Evolutionary conservation across 2,113 vertebrate species (phyloP), one percentile per base, ranked within the genome.

Genomic region (Tilapia sparmanii): DNA sequence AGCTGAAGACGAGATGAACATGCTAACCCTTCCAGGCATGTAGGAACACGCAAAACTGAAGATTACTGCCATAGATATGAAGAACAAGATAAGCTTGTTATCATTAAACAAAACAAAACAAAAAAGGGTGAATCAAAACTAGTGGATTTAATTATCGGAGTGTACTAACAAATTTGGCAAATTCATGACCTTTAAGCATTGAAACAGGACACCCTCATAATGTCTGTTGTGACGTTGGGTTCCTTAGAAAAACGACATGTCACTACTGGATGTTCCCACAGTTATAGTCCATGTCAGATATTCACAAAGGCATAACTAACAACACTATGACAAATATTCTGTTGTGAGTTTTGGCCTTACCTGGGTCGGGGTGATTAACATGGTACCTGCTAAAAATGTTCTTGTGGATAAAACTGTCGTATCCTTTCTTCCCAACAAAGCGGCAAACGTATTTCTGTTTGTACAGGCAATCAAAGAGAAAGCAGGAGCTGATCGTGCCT

Each of bases 381-480:
- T 95, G 82, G 40, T 97, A 97, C 33, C 93, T 95, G 2, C 94
- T 90, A 22, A 98, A 97, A 3, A 98, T 92, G 0, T 91, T 66
- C 2, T 87, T 91, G 31, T 89, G 40, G 79, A 99, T 86, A 79
- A 97, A 98, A 91, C 96, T 99, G 29, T 91, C 90, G 92, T 97
- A 99, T 61, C 98, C 98, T 0, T 84, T 78, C 92, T 97, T 98
- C 89, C 86, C 96, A 66, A 97, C 96, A 59, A 99, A 98, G 85
- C 94, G 97, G 87, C 99, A 99, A 76, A 96, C 98, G 7, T 98
- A 98, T 73, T 93, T 92, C 86, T 97, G 95, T 84, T 98, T 97
- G 55, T 99, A 98, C 45, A 99, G 93, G 57, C 99, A 99, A 90
- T 98, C 94, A 50, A 99, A 96, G 18, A 98, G 97, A 89, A 97